Base-by-base conservation (phyloP, 1,140 invertebrate genomes). In the Papilio polyxenes region DNA sequence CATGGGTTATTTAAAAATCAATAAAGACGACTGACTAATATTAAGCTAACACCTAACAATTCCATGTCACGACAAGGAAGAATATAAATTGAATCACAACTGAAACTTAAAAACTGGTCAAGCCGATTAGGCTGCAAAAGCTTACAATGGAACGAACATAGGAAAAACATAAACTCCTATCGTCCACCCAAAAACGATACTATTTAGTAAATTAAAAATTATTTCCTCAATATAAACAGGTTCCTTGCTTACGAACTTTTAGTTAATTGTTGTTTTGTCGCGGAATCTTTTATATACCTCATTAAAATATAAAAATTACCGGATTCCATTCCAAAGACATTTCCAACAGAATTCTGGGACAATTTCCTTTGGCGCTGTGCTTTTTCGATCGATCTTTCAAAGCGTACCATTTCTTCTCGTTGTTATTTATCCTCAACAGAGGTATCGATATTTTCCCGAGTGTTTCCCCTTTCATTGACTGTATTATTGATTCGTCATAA, bases 381-480 rank as follows among this genome's bases (percentile, higher is more conserved):
- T 89, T 91, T 74, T 89, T 91, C 1, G 89, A 87, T 62, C 89
- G 84, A 80, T 93, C 87, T 75, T 92, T 92, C 0, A 94, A 84
- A 0, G 92, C 92, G 82, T 92, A 93, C 93, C 93, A 94, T 83
- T 86, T 87, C 81, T 92, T 92, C 82, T 93, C 93, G 23, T 93
- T 90, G 75, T 93, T 94, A n/a, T 88, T 88, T 80, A 94, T 91
- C 80, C 92, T 89, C 48, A 94, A 83, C 8, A 94, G 83, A 2
- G 93, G 93, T 85, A 94, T 91, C 1, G 91, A 90, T 78, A 94
- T 83, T 82, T 91, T 92, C 0, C 93, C 93, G 5, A 94, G 87
- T 3, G 85, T 91, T 65, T 92, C 93, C 95, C 74, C 97, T 95
- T 82, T 97, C 97, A 91, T 89, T 5, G 88, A 90, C 56, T 89